Conservation (phyloP, 2,113 vertebrate genomes). For the Marcusenius ussheri region DNA sequence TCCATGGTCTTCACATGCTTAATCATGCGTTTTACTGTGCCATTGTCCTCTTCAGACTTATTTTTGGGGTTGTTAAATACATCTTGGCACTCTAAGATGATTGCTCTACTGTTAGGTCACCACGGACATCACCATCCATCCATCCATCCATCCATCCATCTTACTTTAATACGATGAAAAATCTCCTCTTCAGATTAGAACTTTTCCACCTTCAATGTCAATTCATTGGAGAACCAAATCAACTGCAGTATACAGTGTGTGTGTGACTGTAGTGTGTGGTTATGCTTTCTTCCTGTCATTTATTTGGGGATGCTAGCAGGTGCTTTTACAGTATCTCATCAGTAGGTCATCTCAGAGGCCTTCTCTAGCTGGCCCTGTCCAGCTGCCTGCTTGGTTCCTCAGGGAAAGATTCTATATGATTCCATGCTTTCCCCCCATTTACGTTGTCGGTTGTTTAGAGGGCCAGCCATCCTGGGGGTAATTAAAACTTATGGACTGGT, state of each 20-base stretch:
- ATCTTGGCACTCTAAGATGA: background rate
- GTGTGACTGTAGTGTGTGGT: background rate
- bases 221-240: background rate
- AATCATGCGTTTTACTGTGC: background rate
- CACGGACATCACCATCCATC: background rate
- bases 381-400: background rate
- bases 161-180: background rate
- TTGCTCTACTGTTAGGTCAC: background rate
- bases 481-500: conserved; percentile 23
- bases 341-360: background rate
- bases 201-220: background rate
- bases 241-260: background rate
- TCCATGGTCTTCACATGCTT: background rate
- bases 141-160: background rate
- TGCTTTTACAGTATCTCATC: background rate
- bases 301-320: background rate
- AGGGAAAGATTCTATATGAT: background rate
- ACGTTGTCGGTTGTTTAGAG: background rate
- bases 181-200: background rate
- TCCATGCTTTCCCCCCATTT: background rate
- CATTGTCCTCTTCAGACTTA: background rate
- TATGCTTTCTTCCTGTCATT: background rate
- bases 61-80: background rate
- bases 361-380: background rate
- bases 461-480: background rate